Evolutionary conservation across 2,888 invertebrate genomes (phyloP), one percentile per base, ranked within the genome.

Genomic region (Lampropteryx suffumata): DNA sequence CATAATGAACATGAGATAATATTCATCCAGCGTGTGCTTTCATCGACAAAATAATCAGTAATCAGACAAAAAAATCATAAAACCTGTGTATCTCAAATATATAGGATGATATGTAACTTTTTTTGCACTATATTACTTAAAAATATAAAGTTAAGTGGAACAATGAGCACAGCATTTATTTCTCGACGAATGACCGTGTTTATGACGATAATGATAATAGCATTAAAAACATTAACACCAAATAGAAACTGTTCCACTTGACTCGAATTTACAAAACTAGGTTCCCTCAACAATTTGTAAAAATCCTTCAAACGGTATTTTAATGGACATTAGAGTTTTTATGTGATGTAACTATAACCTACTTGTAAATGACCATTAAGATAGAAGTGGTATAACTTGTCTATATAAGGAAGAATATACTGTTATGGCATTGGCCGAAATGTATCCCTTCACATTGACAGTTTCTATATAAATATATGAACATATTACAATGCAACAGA

Each of bases 341-440:
- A 50, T 54, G 49, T 57, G 41, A 56, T 54, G 50, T 58, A 56
- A 56, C 52, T 56, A 41, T 54, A 56, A 52, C 56, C 58, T 46
- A 61, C 51, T 41, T 39, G 12, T 40, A 10, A 6, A 49, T 12
- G 32, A 29, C 32, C 13, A 29, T 26, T 47, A 41, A 34, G 36
- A 40, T 44, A 28, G 43, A 42, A 46, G 51, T 47, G 21, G 51
- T 51, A 37, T 28, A 14, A 33, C 42, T 24, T 46, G 42, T 42
- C 42, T 36, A 12, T 42, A 47, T 42, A 51, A 24, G 42, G 46
- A 33, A 37, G 45, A 17, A n/a, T 46, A n/a, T 14, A 33, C 30
- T 28, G 45, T 36, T 51, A 39, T 39, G 39, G 26, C 39, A 32
- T 27, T 45, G 40, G 32, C 41, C 17, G 9, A 40, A 45, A 34